Percentiles rank a stretch among this genome's conserved stretches.
phyloP scores from a whole-genome alignment of 1,140 invertebrate genomes.

The Pachyrhynchus sulphureomaculatus region DNA sequence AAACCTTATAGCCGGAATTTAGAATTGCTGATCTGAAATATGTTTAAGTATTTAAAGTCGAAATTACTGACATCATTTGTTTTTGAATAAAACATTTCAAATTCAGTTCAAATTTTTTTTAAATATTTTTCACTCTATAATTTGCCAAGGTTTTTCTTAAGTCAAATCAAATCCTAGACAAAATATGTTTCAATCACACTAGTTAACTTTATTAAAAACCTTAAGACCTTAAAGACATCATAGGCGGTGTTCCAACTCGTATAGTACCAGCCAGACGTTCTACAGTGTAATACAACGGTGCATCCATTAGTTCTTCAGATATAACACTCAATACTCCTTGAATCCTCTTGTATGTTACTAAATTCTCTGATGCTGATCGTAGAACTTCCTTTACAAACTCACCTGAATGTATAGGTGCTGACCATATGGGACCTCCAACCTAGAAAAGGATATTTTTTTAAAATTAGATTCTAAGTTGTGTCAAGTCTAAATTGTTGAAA shows the following conservation, averaged over 20 bases:
- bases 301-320: conserved; percentile 77
- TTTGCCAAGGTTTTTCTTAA: no score
- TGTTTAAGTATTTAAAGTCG: neutral
- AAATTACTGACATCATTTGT: no score
- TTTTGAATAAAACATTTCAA: no score
- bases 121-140: no score
- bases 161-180: neutral
- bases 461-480: neutral
- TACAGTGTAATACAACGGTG: conserved; percentile 85
- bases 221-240: conserved; percentile 62
- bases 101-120: no score
- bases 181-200: no score
- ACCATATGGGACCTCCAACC: conserved; percentile 94
- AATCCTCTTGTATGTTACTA: conserved; percentile 75
- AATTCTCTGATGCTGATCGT: conserved; percentile 52
- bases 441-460: conserved; percentile 47
- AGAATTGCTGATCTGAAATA: conserved; percentile 83
- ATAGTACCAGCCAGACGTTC: conserved; percentile 64
- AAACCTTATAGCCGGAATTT: conserved; percentile 91
- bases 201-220: neutral
- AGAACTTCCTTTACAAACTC: conserved; percentile 69
- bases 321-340: conserved; percentile 70
- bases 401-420: conserved; percentile 76
- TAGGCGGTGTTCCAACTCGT: conserved; percentile 65
- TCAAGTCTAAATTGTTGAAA: neutral